Base-by-base conservation (phyloP, 1,140 invertebrate genomes). In the Temnothorax curvispinosus region DNA sequence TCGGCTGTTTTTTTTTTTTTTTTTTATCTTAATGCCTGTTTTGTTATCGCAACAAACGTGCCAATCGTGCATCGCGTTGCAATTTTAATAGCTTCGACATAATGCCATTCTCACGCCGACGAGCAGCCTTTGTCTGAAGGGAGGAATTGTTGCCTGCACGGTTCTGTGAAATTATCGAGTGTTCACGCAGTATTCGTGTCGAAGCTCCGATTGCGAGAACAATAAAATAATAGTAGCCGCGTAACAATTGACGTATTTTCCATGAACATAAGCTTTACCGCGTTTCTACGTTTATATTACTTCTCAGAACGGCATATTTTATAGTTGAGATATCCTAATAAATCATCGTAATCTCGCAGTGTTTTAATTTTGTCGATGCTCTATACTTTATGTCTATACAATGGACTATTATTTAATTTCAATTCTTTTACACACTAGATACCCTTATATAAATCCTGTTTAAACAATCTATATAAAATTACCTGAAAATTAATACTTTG, bases 181-280 rank as follows among this genome's bases (percentile, higher is more conserved):
- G 52, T 69, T 69, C n/a, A 67, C 27, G 50, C 21, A 47, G 64
- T 67, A 60, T 54, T 81, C 62, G 47, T 69, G 77, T 32, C 78
- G 27, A 71, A 60, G 54, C 69, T 60, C 21, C 27, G 80, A 82
- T 58, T 38, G 64, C 80, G 13, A 74, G 41, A 47, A 56, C 69
- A 56, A 84, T 75, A 84, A 74, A 60, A 62, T 84, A 60, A 32
- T 27, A 84, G 50, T 82, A 82, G 38, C 52, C 44, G 52, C 35
- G 52, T 35, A 58, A 41, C 15, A 60, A 74, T 74, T 74, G 54
- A 60, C 27, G 41, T 82, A 72, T 72, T 82, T 74, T 47, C 54
- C 27, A 38, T n/a, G 21, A 82, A 47, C 13, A 4, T 32, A 32
- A 4, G 38, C 38, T 35, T 47, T 60, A 21, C 11, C 32, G 41